These are phyloP conservation scores for Myotis brandtii DNA, from an alignment of 2,113 vertebrate species.

Conservation along the genomic window DNA sequence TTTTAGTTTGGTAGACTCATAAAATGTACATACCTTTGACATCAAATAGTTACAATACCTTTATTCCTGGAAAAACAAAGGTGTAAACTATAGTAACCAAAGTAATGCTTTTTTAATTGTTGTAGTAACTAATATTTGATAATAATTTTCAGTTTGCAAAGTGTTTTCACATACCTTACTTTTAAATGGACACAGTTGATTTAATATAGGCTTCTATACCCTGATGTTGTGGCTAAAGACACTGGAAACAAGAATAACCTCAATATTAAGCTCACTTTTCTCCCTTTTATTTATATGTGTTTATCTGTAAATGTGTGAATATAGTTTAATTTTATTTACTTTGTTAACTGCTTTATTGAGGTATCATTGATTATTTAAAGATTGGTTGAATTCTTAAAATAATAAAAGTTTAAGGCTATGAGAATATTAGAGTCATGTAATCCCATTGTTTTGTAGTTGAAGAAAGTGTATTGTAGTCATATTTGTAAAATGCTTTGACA, in stretches of 20 bases:
- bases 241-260: slow-evolving; percentile 48
- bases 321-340: slow-evolving; percentile 12
- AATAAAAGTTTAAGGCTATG: slow-evolving; percentile 45
- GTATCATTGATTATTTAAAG: not conserved
- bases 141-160: not conserved
- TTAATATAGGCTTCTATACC: slow-evolving; percentile 27
- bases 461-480: not conserved
- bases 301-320: not conserved
- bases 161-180: not conserved
- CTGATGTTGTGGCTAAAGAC: slow-evolving; percentile 25
- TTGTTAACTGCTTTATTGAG: not conserved
- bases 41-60: not conserved
- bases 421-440: slow-evolving; percentile 27
- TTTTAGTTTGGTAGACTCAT: not conserved
- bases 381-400: slow-evolving; percentile 47
- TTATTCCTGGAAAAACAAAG: slow-evolving; percentile 26
- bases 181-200: slow-evolving; percentile 53
- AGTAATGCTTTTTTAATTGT: slow-evolving; percentile 43
- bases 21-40: slow-evolving; percentile 32
- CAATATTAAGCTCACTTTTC: slow-evolving; percentile 26
- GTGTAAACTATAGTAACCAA: slow-evolving; percentile 18
- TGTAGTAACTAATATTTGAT: slow-evolving; percentile 41
- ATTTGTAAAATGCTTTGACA: slow-evolving; percentile 11
- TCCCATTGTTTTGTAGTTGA: not conserved
- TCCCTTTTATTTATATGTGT: not conserved